These are phyloP conservation scores for Stictocephala bisonia DNA, from an alignment of 2,888 invertebrate species.

Conservation along the genomic window DNA sequence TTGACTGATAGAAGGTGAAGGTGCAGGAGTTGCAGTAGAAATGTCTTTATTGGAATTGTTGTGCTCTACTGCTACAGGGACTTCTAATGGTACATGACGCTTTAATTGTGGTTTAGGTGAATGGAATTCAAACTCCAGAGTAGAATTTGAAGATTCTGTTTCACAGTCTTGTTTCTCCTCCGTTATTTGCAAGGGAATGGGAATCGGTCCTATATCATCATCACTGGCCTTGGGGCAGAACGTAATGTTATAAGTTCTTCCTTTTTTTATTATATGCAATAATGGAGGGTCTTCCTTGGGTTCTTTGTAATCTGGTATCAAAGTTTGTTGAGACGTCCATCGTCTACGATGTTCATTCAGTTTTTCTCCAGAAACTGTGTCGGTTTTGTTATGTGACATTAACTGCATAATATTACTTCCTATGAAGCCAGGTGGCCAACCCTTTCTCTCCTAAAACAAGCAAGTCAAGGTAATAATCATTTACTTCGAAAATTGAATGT, in stretches of 20 bases:
- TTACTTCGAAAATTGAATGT: too few species aligned
- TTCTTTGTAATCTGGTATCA: background rate
- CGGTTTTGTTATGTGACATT: background rate
- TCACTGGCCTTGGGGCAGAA: conserved; percentile 31
- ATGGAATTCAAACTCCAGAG: conserved; percentile 22
- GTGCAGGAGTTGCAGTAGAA: background rate
- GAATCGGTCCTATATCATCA: conserved; percentile 5
- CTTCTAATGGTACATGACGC: background rate
- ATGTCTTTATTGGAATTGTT: too few species aligned
- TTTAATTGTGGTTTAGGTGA: conserved; percentile 8
- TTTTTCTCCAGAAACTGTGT: background rate
- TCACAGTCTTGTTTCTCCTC: conserved; percentile 10
- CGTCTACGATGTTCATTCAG: background rate
- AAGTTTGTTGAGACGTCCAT: too few species aligned
- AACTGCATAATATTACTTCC: conserved; percentile 5
- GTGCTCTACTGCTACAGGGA: background rate
- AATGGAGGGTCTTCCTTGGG: conserved; percentile 15
- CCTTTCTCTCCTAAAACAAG: conserved; percentile 30
- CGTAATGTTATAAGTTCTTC: conserved; percentile 24
- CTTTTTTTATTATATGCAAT: conserved; percentile 25
- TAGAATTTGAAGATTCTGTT: background rate
- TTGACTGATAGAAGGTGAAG: background rate
- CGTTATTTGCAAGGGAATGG: conserved; percentile 18
- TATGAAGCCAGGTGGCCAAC: conserved; percentile 28
- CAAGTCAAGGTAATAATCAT: too few species aligned